Conservation (phyloP, 2,797 vertebrate genomes). For the Bovichtus diacanthus region DNA sequence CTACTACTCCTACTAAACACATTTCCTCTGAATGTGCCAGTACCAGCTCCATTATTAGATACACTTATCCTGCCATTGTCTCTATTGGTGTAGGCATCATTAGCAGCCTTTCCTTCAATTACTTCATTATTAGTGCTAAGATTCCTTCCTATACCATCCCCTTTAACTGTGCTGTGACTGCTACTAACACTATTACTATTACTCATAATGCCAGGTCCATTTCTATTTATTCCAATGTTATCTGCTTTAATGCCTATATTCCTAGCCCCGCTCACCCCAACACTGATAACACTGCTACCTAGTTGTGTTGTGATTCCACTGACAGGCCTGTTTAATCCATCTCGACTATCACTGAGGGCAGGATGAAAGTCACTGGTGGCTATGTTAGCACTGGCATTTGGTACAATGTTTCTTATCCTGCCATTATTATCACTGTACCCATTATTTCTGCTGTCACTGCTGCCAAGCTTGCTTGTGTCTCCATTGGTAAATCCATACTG, state of each 20-base stretch:
- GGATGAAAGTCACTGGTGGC: conserved; percentile 56
- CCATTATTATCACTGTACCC: conserved; percentile 27
- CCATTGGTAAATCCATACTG: conserved; percentile 36
- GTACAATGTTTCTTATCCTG: conserved; percentile 39
- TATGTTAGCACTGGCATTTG: conserved; percentile 37
- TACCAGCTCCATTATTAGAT: conserved; percentile 38
- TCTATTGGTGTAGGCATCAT: conserved; percentile 33
- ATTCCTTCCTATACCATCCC: conserved; percentile 39
- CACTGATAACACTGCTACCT: conserved; percentile 37
- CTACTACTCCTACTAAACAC: conserved; percentile 38
- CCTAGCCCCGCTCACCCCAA: conserved; percentile 23
- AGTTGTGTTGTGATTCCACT: conserved; percentile 53
- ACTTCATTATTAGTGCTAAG: conserved; percentile 65
- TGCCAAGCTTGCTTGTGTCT: conserved; percentile 33
- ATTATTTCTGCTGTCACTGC: conserved; percentile 33
- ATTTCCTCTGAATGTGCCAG: conserved; percentile 40
- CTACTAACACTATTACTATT: conserved; percentile 35
- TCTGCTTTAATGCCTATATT: conserved; percentile 56
- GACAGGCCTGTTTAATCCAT: conserved; percentile 50
- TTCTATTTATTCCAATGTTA: conserved; percentile 44
- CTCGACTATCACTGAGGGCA: conserved; percentile 35
- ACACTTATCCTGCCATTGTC: conserved; percentile 37
- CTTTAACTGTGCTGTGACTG: conserved; percentile 41
- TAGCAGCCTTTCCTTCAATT: conserved; percentile 29
- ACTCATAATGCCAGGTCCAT: conserved; percentile 30